Conservation (phyloP, 2,113 vertebrate genomes). For the Brachyhypopomus occidentalis region DNA sequence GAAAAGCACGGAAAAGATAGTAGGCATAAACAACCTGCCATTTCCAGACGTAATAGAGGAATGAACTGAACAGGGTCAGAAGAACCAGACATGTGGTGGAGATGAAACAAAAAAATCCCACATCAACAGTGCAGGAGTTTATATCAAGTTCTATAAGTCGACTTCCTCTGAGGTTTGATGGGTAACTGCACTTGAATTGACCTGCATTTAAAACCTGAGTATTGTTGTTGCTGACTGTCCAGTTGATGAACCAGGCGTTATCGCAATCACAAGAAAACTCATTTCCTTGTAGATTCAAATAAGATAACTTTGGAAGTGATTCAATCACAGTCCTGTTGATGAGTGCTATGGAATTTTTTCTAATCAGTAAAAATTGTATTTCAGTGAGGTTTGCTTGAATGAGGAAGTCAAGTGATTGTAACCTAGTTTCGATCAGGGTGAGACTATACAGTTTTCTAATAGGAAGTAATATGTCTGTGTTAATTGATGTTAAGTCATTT, state of each 20-base stretch:
- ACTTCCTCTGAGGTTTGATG: neutral
- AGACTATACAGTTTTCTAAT: constrained; percentile 37
- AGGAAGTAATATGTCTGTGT: constrained; percentile 55
- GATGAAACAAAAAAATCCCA: neutral
- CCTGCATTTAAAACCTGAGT: neutral
- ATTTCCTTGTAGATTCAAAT: too few relatives aligned
- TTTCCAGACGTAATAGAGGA: constrained; percentile 65
- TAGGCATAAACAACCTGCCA: constrained; percentile 71
- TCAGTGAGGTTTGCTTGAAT: constrained; percentile 8
- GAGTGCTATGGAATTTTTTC: neutral
- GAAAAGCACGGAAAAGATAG: constrained; percentile 66
- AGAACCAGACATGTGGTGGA: constrained; percentile 36
- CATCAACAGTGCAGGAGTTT: constrained; percentile 47
- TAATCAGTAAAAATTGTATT: neutral
- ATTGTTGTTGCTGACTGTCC: too few relatives aligned
- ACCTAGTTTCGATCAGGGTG: constrained; percentile 43
- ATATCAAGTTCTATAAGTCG: neutral
- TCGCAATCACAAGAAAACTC: too few relatives aligned
- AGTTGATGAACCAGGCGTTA: too few relatives aligned
- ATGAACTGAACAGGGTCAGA: constrained; percentile 56
- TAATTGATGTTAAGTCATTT: constrained; percentile 60
- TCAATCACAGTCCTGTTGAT: neutral
- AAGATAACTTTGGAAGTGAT: too few relatives aligned
- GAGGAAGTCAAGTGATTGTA: constrained; percentile 63
- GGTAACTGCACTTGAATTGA: neutral